Evolutionary conservation across 2,113 vertebrate genomes (phyloP).

Genomic region (Planiliza haematocheilus): DNA sequence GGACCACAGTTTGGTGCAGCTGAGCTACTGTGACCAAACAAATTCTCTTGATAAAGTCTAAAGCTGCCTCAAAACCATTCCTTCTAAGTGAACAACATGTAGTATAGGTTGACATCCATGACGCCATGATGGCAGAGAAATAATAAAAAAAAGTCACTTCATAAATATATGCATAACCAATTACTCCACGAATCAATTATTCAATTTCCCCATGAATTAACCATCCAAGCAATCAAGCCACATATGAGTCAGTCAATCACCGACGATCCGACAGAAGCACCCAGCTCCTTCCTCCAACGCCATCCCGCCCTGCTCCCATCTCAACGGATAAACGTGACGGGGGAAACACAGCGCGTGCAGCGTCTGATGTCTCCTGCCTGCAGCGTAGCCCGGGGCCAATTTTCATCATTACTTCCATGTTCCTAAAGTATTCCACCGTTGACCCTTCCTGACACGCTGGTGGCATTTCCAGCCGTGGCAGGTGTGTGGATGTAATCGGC

Average conservation of each 20-base stretch:
- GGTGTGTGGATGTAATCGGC: constrained; percentile 41
- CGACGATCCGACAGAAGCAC: constrained; percentile 40
- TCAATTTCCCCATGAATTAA: constrained; percentile 64
- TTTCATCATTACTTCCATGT: constrained; percentile 68
- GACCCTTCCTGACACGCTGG: constrained; percentile 36
- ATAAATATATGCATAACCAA: constrained; percentile 63
- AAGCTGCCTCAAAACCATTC: background rate
- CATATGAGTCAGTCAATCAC: constrained; percentile 60
- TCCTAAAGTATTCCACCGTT: constrained; percentile 47
- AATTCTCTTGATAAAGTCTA: too few species aligned
- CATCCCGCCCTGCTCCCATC: constrained; percentile 37
- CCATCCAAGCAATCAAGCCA: constrained; percentile 54
- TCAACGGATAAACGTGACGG: constrained; percentile 31
- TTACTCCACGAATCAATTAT: constrained; percentile 66
- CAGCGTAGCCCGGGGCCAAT: constrained; percentile 55
- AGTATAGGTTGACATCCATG: background rate
- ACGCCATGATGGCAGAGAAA: background rate
- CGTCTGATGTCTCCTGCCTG: constrained; percentile 49
- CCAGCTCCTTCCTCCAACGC: constrained; percentile 12
- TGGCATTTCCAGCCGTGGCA: constrained; percentile 40
- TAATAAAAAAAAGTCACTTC: background rate
- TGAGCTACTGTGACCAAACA: too few species aligned
- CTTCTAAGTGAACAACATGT: constrained; percentile 6
- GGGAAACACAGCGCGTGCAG: constrained; percentile 15
- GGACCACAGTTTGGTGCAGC: too few species aligned